Base-by-base conservation (phyloP, 2,888 invertebrate genomes). In the Acanthosepion lycidas region DNA sequence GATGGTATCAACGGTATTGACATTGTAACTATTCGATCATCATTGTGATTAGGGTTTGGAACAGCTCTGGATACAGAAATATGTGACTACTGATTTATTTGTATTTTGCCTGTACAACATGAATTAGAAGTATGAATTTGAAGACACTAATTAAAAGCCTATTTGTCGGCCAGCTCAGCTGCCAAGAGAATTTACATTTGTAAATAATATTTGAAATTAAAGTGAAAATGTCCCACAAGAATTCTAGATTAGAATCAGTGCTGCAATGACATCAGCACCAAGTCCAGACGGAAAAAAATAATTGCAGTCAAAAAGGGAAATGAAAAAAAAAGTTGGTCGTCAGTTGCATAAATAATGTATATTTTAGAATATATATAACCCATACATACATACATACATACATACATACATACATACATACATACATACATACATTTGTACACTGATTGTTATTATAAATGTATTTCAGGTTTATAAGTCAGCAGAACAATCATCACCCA, bases 401-500 rank as follows among this genome's bases (percentile, higher is more conserved):
- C 78, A 78, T 78, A 0, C 33, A n/a, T 78, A 33, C 78, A 78
- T 42, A 78, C 78, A 78, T 78, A 78, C 78, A 64, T 64, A 64
- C 64, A 78, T 78, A 78, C 78, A 78, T 78, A 0, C 33, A n/a
- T 78, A 33, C 78, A 78, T 42, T 42, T 42, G 42, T 42, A 42
- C n/a, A 33, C 9, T 12, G n/a, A 78, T 78, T n/a, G n/a, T 33
- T 4, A 78, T 78, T 78, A 78, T 78, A 33, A 78, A 95, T 98
- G 98, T 28, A 97, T 97, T 96, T 98, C 98, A 91, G 98, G 98
- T 93, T 98, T 98, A 96, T 98, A 98, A 9, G 98, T 98, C 95
- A 98, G 98, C 94, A 99, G 97, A 42, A 99, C 98, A 94, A 98
- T 98, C 97, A 98, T 98, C 94, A 99, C 98, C 98, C 98, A 99